These are phyloP conservation scores for Mantis religiosa DNA, from an alignment of 2,888 invertebrate species.

Conservation along the genomic window DNA sequence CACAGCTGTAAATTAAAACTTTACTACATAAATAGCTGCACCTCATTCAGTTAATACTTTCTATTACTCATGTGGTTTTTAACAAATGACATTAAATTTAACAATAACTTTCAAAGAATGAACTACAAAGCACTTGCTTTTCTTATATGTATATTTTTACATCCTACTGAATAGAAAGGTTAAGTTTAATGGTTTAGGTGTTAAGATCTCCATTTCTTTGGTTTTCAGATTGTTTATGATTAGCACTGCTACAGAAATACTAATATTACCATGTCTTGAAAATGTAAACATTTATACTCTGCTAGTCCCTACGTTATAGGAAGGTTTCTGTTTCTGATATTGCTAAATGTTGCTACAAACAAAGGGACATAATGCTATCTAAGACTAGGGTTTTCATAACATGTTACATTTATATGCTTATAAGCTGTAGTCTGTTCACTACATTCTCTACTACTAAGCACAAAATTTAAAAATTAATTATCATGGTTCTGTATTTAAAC, in stretches of 20 bases:
- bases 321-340: neutral
- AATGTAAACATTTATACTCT: neutral
- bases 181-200: neutral
- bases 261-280: neutral
- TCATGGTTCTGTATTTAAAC: neutral
- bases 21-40: no score
- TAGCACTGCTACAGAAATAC: neutral
- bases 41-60: no score
- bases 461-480: neutral
- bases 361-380: neutral
- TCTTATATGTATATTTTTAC: neutral
- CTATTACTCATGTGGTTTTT: no score
- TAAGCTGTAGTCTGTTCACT: neutral
- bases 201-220: neutral
- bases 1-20: no score
- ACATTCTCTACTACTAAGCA: neutral
- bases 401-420: neutral
- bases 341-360: neutral
- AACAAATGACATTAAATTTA: no score
- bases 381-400: neutral
- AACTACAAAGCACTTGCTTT: neutral
- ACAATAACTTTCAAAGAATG: neutral
- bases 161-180: neutral
- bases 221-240: neutral
- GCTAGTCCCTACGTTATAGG: neutral